phyloP scores from a whole-genome alignment of 2,797 vertebrate genomes.

The Chloroceryle inda region DNA sequence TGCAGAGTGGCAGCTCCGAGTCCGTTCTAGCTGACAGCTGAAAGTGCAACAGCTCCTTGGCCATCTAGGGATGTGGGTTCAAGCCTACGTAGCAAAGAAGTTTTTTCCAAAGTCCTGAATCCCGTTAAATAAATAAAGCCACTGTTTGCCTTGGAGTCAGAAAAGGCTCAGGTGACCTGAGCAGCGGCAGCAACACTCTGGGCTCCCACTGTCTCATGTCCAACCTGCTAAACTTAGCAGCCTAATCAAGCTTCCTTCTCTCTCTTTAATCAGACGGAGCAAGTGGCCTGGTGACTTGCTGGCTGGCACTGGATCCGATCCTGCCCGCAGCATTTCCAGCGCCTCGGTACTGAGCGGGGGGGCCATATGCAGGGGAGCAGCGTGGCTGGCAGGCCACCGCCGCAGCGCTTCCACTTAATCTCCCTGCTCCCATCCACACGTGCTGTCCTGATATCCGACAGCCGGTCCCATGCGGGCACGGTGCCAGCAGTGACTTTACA shows the following conservation, averaged over 20 bases:
- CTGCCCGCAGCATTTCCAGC: not conserved
- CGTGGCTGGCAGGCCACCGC: not conserved
- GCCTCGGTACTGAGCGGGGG: not conserved
- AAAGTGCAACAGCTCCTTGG: not conserved
- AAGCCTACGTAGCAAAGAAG: not conserved
- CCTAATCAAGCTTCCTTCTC: not conserved
- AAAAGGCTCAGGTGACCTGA: not conserved
- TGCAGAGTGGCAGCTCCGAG: not conserved
- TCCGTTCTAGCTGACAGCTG: not conserved
- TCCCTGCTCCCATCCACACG: constrained; percentile 49
- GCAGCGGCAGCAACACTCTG: not conserved
- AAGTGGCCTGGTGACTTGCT: not conserved
- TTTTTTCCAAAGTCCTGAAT: constrained; percentile 8
- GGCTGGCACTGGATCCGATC: not conserved
- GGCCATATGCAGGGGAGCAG: not conserved
- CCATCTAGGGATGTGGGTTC: not conserved
- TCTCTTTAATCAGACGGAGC: not conserved
- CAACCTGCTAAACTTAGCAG: not conserved
- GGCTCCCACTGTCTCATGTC: accelerated
- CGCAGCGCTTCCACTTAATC: constrained; percentile 49
- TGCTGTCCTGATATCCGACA: constrained; percentile 78
- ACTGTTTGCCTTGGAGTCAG: constrained; percentile 31
- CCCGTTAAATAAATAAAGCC: constrained; percentile 59
- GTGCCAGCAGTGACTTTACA: constrained; percentile 85
- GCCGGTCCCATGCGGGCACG: constrained; percentile 77